Evolutionary conservation across 2,113 vertebrate genomes (phyloP).

Genomic region (Castor canadensis): DNA sequence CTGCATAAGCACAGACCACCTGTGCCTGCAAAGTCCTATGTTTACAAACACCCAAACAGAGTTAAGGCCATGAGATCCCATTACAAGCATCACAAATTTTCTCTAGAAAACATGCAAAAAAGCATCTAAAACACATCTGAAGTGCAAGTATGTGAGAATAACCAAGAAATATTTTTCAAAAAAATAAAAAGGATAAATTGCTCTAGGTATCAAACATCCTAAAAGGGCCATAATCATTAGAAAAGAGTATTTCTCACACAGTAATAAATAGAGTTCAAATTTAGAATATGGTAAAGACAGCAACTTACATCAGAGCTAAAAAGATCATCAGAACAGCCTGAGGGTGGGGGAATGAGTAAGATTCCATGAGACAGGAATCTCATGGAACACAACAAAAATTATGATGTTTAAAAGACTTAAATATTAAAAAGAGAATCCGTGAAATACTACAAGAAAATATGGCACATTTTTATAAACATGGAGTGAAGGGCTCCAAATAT

Average conservation of each 20-base stretch:
- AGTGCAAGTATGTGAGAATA: background rate
- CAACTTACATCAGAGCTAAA: background rate
- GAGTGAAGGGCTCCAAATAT: background rate
- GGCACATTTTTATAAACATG: background rate
- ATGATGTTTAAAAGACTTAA: background rate
- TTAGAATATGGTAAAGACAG: background rate
- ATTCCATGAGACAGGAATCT: no score
- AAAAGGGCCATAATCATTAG: background rate
- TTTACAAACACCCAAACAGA: background rate
- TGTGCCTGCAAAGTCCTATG: background rate
- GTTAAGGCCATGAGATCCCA: background rate
- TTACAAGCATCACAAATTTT: background rate
- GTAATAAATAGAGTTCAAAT: background rate
- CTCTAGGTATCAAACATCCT: background rate
- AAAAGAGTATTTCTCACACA: background rate
- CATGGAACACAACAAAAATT: background rate
- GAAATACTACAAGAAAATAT: background rate
- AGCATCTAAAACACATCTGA: background rate
- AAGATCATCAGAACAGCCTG: background rate
- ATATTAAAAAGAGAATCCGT: background rate
- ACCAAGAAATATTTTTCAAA: background rate
- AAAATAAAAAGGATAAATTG: background rate
- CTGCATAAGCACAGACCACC: background rate
- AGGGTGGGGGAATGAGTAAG: background rate
- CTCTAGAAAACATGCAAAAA: background rate